These are phyloP conservation scores for Lepetodrilus schrolli DNA, from an alignment of 2,888 invertebrate genomes.

Conservation along the genomic window DNA sequence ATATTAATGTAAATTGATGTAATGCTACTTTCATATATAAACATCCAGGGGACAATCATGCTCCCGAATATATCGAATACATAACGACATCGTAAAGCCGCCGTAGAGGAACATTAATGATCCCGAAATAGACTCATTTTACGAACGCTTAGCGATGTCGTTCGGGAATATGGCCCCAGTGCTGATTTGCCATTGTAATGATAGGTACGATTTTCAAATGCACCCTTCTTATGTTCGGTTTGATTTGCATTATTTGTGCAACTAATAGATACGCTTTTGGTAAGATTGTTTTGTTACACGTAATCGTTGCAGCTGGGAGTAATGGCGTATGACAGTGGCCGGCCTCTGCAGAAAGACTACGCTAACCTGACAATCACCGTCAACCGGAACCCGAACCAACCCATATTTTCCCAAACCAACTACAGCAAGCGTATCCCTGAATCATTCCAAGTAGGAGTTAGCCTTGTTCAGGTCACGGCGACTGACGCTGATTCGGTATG, in stretches of 20 bases:
- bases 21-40: background rate
- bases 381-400: conserved; percentile 61
- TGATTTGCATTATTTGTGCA: too few relatives aligned
- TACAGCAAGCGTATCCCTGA: conserved; percentile 58
- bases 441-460: conserved; percentile 54
- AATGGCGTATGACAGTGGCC: conserved; percentile 52
- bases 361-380: conserved; percentile 64
- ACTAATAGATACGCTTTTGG: too few relatives aligned
- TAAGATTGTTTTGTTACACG: too few relatives aligned
- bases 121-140: too few relatives aligned
- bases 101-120: too few relatives aligned
- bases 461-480: conserved; percentile 53
- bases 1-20: background rate
- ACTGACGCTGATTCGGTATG: conserved; percentile 63
- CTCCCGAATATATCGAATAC: too few relatives aligned
- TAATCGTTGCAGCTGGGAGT: conserved; percentile 59
- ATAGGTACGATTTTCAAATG: too few relatives aligned
- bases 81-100: too few relatives aligned
- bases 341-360: conserved; percentile 51
- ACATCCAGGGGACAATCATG: background rate
- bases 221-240: too few relatives aligned
- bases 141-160: too few relatives aligned
- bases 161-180: too few relatives aligned
- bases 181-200: too few relatives aligned
- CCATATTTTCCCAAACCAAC: conserved; percentile 45